phyloP scores from a whole-genome alignment of 1,140 invertebrate genomes.

The Hermetia illucens region DNA sequence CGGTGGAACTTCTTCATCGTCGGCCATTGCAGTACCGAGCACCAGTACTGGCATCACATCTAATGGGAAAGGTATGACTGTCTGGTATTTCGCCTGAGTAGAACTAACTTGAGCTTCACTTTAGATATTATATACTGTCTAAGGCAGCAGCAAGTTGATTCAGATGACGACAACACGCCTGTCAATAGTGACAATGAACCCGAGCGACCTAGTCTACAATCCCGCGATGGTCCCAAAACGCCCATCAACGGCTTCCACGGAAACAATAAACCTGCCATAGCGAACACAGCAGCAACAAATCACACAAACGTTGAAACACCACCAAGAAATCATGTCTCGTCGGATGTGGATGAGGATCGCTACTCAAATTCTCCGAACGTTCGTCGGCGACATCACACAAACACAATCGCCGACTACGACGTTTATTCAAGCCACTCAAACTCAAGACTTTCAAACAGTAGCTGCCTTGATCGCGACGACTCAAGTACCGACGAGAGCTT shows the following conservation, averaged over 20 bases:
- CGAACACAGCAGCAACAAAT: too few species aligned
- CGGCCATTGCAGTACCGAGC: slow-evolving; percentile 9
- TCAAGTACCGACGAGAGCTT: background rate
- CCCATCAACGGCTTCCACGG: background rate
- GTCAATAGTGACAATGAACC: background rate
- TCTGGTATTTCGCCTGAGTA: too few species aligned
- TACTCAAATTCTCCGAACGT: background rate
- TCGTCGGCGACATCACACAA: background rate
- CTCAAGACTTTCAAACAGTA: slow-evolving; percentile 8
- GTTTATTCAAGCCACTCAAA: slow-evolving; percentile 10
- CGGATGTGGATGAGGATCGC: slow-evolving; percentile 3
- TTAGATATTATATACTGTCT: too few species aligned
- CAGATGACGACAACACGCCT: slow-evolving; percentile 3
- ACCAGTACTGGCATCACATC: slow-evolving; percentile 14
- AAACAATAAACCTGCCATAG: too few species aligned
- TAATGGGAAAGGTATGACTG: slow-evolving; percentile 7
- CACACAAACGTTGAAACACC: background rate
- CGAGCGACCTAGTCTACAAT: too few species aligned
- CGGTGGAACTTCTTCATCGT: too few species aligned
- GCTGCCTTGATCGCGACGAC: slow-evolving; percentile 3
- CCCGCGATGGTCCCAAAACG: too few species aligned
- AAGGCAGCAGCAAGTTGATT: background rate
- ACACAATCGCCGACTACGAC: background rate
- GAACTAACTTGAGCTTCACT: too few species aligned
- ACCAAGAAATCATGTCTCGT: background rate